Conservation (phyloP, 2,113 vertebrate species). For the Tamias sibiricus region DNA sequence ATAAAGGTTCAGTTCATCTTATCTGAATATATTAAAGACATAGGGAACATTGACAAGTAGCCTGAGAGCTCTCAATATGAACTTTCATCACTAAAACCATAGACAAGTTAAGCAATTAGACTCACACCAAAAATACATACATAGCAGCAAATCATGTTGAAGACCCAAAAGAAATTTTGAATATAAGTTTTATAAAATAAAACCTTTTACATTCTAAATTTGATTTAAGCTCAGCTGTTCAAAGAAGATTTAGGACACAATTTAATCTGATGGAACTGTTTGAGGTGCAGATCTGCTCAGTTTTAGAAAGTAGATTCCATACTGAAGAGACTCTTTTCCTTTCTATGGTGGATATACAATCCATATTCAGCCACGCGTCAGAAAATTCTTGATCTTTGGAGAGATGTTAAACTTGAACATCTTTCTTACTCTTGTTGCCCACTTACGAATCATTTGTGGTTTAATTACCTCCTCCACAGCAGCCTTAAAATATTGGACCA, state of each 20-base stretch:
- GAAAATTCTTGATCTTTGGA: slow-evolving; percentile 44
- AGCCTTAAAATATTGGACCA: slow-evolving; percentile 7
- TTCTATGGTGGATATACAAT: not conserved
- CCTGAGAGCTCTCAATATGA: slow-evolving; percentile 36
- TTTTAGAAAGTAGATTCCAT: slow-evolving; percentile 55
- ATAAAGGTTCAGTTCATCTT: slow-evolving; percentile 57
- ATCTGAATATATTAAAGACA: slow-evolving; percentile 45
- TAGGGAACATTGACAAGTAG: slow-evolving; percentile 35
- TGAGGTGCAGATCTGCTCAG: not conserved
- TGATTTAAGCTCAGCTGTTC: slow-evolving; percentile 62
- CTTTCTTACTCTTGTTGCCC: not conserved
- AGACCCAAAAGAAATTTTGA: slow-evolving; percentile 70
- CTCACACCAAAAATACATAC: slow-evolving; percentile 55
- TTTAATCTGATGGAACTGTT: slow-evolving; percentile 54
- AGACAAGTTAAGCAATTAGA: slow-evolving; percentile 71
- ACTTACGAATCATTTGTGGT: not conserved
- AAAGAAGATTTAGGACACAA: slow-evolving; percentile 69
- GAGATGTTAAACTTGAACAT: slow-evolving; percentile 12
- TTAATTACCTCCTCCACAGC: not conserved
- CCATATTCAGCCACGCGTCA: not conserved
- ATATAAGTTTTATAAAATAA: slow-evolving; percentile 67
- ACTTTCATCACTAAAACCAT: slow-evolving; percentile 68
- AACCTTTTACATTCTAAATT: slow-evolving; percentile 67
- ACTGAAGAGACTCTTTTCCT: slow-evolving; percentile 21
- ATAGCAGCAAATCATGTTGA: slow-evolving; percentile 71